A percentile compares a stretch with the other conserved stretches of the same genome.
phyloP scores from a whole-genome alignment of 1,140 invertebrate genomes.

The Thaumetopoea pityocampa region DNA sequence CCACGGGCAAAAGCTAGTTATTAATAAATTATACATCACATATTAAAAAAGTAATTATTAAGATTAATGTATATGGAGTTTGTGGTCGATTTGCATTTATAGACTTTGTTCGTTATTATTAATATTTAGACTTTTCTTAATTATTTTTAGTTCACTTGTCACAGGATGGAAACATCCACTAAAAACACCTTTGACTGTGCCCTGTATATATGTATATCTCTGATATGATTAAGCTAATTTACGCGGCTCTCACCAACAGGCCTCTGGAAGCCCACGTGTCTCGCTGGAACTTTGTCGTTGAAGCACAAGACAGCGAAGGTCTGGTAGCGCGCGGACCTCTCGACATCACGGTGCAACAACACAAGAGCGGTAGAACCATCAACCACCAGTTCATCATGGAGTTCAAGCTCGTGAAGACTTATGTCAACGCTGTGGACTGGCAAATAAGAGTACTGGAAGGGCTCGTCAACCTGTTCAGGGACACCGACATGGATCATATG shows the following conservation, averaged over 20 bases:
- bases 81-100: too few relatives aligned
- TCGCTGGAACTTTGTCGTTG: constrained; percentile 87
- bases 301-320: constrained; percentile 86
- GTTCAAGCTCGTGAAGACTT: constrained; percentile 78
- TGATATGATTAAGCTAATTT: too few relatives aligned
- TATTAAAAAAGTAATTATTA: too few relatives aligned
- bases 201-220: too few relatives aligned
- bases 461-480: constrained; percentile 82
- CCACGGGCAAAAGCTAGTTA: too few relatives aligned
- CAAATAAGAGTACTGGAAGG: constrained; percentile 82
- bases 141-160: too few relatives aligned
- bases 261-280: constrained; percentile 91
- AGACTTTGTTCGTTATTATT: too few relatives aligned
- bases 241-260: constrained; percentile 71
- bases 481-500: constrained; percentile 82
- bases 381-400: constrained; percentile 90
- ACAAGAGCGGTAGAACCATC: constrained; percentile 83
- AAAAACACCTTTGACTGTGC: too few relatives aligned
- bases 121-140: too few relatives aligned
- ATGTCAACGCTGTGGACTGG: constrained; percentile 81
- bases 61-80: too few relatives aligned
- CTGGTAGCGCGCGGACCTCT: constrained; percentile 81
- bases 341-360: constrained; percentile 89
- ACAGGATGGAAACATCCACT: too few relatives aligned
- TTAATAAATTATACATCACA: too few relatives aligned